Conservation (phyloP, 1,140 invertebrate genomes). For the Meloidogyne hapla region DNA sequence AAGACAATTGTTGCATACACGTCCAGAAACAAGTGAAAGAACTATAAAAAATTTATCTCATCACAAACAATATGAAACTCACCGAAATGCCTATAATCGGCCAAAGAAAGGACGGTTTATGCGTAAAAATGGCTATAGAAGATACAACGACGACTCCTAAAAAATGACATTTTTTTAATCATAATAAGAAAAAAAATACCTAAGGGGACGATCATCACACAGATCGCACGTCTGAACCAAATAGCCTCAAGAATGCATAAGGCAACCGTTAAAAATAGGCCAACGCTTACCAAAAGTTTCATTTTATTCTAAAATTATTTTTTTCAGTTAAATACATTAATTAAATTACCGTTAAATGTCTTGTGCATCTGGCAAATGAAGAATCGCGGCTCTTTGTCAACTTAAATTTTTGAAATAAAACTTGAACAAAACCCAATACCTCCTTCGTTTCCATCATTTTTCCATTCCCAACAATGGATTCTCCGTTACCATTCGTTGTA, state of each 20-base stretch:
- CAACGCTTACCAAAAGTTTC: slow-evolving; percentile 37
- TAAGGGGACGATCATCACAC: slow-evolving; percentile 34
- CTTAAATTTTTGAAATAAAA: not conserved
- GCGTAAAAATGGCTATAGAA: not conserved
- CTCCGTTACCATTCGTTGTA: not conserved
- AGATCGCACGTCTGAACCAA: slow-evolving; percentile 43
- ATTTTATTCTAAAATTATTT: slow-evolving; percentile 31
- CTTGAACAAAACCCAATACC: not conserved
- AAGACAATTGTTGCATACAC: slow-evolving; percentile 37
- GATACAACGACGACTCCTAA: slow-evolving; percentile 17
- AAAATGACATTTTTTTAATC: slow-evolving; percentile 14
- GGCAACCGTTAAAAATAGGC: slow-evolving; percentile 26
- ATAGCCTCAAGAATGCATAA: slow-evolving; percentile 32
- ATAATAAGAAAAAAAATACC: slow-evolving; percentile 27
- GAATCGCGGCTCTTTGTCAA: not conserved
- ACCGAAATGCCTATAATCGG: slow-evolving; percentile 47
- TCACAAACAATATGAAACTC: not conserved
- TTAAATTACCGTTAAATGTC: not conserved
- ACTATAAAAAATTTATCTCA: slow-evolving; percentile 22
- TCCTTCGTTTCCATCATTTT: not conserved
- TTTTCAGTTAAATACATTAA: not conserved
- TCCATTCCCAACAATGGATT: not conserved
- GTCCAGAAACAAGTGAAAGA: slow-evolving; percentile 44
- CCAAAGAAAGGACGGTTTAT: slow-evolving; percentile 28
- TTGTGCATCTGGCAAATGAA: not conserved